phyloP scores from a whole-genome alignment of 1,140 invertebrate species.

The Pectinophora gossypiella region DNA sequence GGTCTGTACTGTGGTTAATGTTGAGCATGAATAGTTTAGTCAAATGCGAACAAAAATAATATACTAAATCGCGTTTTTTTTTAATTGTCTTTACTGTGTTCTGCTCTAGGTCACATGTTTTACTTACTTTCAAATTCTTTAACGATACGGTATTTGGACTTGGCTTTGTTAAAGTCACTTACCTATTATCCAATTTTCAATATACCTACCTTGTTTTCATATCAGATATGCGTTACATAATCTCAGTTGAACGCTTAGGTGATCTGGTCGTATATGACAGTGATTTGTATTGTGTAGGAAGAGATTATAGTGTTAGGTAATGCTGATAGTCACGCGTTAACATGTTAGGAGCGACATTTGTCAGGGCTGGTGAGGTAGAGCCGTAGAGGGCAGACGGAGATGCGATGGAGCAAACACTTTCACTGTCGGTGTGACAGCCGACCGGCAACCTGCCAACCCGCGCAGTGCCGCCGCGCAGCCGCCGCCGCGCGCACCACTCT shows the following conservation, averaged over 20 bases:
- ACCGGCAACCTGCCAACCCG: slow-evolving; percentile 19
- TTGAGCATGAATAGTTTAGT: too few relatives aligned
- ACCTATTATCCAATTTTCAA: too few relatives aligned
- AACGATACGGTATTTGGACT: too few relatives aligned
- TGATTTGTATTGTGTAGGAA: slow-evolving; percentile 3
- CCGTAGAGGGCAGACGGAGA: slow-evolving; percentile 27
- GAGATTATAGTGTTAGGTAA: background rate
- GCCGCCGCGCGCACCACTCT: slow-evolving; percentile 47
- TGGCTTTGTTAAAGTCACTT: too few relatives aligned
- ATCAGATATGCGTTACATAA: background rate
- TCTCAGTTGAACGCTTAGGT: too few relatives aligned
- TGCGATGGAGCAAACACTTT: slow-evolving; percentile 58
- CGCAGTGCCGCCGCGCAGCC: slow-evolving; percentile 59
- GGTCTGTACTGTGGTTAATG: background rate
- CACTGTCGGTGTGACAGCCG: slow-evolving; percentile 57
- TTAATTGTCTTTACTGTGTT: too few relatives aligned
- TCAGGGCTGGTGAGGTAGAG: background rate
- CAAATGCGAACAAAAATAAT: too few relatives aligned
- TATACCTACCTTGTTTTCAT: too few relatives aligned
- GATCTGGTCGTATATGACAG: background rate
- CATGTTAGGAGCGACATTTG: background rate
- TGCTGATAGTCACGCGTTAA: background rate
- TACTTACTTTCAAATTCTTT: too few relatives aligned
- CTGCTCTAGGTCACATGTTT: too few relatives aligned
- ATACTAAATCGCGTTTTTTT: too few relatives aligned